Conservation (phyloP, 1,140 invertebrate genomes). For the Condylostylus longicornis region DNA sequence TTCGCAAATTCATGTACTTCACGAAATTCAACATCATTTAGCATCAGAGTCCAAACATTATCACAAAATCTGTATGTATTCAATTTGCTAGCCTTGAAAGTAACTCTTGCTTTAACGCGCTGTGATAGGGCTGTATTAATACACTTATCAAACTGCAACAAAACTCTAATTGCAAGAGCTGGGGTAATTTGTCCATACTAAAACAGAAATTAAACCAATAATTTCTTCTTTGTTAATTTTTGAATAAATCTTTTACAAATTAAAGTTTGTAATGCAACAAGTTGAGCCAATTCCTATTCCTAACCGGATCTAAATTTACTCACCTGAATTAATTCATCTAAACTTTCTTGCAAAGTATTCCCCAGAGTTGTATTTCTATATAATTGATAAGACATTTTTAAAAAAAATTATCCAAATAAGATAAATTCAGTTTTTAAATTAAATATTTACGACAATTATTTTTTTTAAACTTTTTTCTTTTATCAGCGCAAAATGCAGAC, state of each 20-base stretch:
- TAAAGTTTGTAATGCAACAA: not conserved
- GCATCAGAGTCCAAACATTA: slow-evolving; percentile 97
- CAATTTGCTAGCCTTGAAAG: slow-evolving; percentile 92
- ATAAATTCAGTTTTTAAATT: too few species aligned
- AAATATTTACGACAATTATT: too few species aligned
- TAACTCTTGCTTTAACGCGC: slow-evolving; percentile 79
- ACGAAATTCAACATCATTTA: slow-evolving; percentile 95
- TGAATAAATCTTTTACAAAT: slow-evolving; percentile 1
- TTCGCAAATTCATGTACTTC: slow-evolving; percentile 89
- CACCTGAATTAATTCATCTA: slow-evolving; percentile 83
- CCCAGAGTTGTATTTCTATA: slow-evolving; percentile 96
- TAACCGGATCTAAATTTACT: slow-evolving; percentile 8
- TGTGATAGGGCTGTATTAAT: slow-evolving; percentile 90
- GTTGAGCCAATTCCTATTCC: not conserved
- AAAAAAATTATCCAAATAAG: too few species aligned
- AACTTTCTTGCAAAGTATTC: slow-evolving; percentile 87
- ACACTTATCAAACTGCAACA: slow-evolving; percentile 92
- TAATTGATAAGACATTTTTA: slow-evolving; percentile 82
- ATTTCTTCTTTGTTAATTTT: slow-evolving; percentile 2
- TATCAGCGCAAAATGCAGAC: too few species aligned
- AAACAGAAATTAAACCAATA: slow-evolving; percentile 28
- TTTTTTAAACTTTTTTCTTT: too few species aligned
- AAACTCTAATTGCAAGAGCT: slow-evolving; percentile 76
- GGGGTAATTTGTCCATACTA: slow-evolving; percentile 93
- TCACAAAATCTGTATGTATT: slow-evolving; percentile 99